Percentiles rank a stretch among this genome's conserved stretches.
phyloP scores from a whole-genome alignment of 2,797 vertebrate genomes.

The Spondyliosoma cantharus region DNA sequence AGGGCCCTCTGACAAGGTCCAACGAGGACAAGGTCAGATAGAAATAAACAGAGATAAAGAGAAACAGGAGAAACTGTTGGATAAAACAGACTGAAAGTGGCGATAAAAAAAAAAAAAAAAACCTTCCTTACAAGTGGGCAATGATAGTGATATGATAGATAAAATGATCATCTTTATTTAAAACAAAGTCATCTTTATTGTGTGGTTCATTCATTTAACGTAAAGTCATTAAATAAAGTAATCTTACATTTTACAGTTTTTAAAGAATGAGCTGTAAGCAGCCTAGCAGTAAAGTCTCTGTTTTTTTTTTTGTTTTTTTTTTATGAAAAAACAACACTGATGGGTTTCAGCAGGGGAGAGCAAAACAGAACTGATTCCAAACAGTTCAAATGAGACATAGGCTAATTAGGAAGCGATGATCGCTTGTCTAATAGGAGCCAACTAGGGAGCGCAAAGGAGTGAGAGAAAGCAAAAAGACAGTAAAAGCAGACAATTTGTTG shows the following conservation, averaged over 20 bases:
- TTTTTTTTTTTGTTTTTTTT: neutral
- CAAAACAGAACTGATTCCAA: conserved; percentile 39
- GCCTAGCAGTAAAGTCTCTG: neutral
- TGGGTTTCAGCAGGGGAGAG: conserved; percentile 36
- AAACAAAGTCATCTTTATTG: neutral
- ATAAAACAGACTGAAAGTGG: neutral
- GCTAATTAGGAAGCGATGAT: conserved; percentile 51
- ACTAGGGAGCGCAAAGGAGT: conserved; percentile 28
- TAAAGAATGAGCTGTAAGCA: conserved; percentile 11
- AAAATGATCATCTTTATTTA: neutral
- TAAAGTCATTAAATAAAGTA: conserved; percentile 7
- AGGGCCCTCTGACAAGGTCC: conserved; percentile 18
- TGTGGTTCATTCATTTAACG: neutral
- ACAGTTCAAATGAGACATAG: conserved; percentile 40
- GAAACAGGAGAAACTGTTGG: neutral
- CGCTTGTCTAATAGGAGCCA: conserved; percentile 38
- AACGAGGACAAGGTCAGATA: conserved; percentile 26
- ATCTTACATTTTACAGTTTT: neutral
- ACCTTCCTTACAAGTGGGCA: neutral
- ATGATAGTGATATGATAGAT: neutral
- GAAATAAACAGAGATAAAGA: conserved; percentile 9
- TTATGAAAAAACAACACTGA: conserved; percentile 7
- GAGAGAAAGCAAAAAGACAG: conserved; percentile 8
- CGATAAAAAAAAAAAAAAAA: neutral
- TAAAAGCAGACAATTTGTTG: conserved; percentile 28